These are phyloP conservation scores for Platichthys stellatus DNA, from an alignment of 2,113 vertebrate genomes.

Conservation along the genomic window DNA sequence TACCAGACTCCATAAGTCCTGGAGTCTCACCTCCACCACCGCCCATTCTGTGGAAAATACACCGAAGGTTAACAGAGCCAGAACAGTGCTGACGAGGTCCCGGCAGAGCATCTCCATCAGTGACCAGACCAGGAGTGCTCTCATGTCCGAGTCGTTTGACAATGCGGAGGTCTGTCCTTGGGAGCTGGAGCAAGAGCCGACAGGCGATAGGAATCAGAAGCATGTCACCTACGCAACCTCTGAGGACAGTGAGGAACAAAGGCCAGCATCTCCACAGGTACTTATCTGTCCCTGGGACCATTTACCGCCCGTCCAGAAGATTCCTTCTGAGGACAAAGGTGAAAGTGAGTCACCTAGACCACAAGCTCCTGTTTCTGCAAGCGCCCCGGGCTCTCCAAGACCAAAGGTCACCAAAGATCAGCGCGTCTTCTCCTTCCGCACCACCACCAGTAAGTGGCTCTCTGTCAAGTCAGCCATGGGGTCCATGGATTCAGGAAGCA, in stretches of 20 bases:
- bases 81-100: slow-evolving; percentile 45
- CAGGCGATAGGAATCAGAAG: slow-evolving; percentile 75
- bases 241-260: slow-evolving; percentile 60
- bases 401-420: slow-evolving; percentile 70
- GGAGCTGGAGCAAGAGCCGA: slow-evolving; percentile 67
- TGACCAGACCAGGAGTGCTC: slow-evolving; percentile 71
- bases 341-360: slow-evolving; percentile 61
- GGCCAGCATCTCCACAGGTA: slow-evolving; percentile 45
- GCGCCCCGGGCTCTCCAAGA: slow-evolving; percentile 78
- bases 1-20: slow-evolving; percentile 85
- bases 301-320: slow-evolving; percentile 52
- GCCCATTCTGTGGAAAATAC: slow-evolving; percentile 64
- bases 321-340: slow-evolving; percentile 37
- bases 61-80: slow-evolving; percentile 52
- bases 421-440: slow-evolving; percentile 76
- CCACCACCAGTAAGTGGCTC: slow-evolving; percentile 68
- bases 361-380: slow-evolving; percentile 71
- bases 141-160: slow-evolving; percentile 70
- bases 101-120: slow-evolving; percentile 68
- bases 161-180: slow-evolving; percentile 76
- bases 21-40: slow-evolving; percentile 80
- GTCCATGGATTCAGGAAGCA: slow-evolving; percentile 62
- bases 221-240: slow-evolving; percentile 82
- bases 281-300: slow-evolving; percentile 82
- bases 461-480: slow-evolving; percentile 72